Conservation (phyloP, 2,113 vertebrate species). For the Solea solea region DNA sequence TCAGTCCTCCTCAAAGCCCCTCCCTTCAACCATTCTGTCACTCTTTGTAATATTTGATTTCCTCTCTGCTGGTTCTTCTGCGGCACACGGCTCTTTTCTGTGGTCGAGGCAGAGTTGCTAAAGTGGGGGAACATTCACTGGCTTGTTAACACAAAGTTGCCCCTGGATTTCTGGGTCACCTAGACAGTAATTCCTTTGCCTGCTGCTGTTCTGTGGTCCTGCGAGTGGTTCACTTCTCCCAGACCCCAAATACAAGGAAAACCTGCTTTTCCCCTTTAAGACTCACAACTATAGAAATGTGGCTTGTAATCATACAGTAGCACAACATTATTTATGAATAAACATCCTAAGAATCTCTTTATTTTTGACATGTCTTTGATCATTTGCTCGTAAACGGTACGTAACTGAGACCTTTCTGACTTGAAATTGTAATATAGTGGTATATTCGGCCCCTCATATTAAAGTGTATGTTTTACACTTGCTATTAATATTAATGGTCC, state of each 20-base stretch:
- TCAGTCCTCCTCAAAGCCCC: constrained; percentile 32
- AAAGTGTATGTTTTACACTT: constrained; percentile 25
- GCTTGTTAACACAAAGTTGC: constrained; percentile 86
- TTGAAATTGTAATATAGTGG: constrained; percentile 3
- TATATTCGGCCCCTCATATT: too few species aligned
- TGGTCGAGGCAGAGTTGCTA: constrained; percentile 75
- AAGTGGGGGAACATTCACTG: constrained; percentile 78
- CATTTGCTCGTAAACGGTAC: background rate
- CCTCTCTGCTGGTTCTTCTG: constrained; percentile 74
- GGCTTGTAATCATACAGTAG: background rate
- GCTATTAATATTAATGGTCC: constrained; percentile 42
- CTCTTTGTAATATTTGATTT: constrained; percentile 84
- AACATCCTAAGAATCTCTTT: background rate
- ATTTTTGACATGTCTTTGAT: constrained; percentile 10
- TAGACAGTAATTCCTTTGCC: constrained; percentile 77
- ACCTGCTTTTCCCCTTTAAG: constrained; percentile 3
- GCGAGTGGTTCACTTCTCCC: constrained; percentile 38
- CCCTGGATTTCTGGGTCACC: constrained; percentile 84
- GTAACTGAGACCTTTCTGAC: constrained; percentile 3
- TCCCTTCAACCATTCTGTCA: constrained; percentile 70
- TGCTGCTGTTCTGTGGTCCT: constrained; percentile 69
- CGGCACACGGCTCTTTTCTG: constrained; percentile 78
- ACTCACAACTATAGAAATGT: constrained; percentile 36
- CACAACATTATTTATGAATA: constrained; percentile 15
- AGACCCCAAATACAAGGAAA: constrained; percentile 8